Percentiles rank a stretch among this genome's conserved stretches.
These are phyloP conservation scores for Anthonomus grandis DNA, from an alignment of 1,140 invertebrate species.

Conservation along the genomic window DNA sequence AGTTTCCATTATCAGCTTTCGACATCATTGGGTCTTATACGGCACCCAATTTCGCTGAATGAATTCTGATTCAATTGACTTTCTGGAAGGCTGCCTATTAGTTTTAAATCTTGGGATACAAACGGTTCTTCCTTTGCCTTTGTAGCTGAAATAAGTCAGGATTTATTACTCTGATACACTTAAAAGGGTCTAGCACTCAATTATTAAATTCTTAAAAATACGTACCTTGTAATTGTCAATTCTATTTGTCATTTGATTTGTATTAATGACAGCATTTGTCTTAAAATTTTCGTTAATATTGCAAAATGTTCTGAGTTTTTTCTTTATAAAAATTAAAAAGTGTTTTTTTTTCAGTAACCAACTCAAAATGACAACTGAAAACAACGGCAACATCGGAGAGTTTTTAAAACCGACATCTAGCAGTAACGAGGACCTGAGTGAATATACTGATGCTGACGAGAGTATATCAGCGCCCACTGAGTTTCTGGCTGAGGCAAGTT, in stretches of 20 bases:
- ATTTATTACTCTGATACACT: too few relatives aligned
- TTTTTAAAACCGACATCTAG: constrained; percentile 44
- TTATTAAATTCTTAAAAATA: too few relatives aligned
- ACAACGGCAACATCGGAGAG: constrained; percentile 45
- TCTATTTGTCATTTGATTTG: too few relatives aligned
- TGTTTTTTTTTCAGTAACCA: constrained; percentile 1
- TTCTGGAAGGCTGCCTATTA: not conserved
- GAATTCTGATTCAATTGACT: constrained; percentile 8
- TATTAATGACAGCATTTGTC: not conserved
- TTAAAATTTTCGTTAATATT: not conserved
- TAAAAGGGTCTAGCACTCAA: too few relatives aligned
- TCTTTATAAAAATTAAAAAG: not conserved
- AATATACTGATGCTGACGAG: constrained; percentile 69
- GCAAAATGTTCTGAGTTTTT: not conserved
- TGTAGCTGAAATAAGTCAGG: too few relatives aligned
- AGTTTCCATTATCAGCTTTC: constrained; percentile 8
- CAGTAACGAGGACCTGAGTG: constrained; percentile 54
- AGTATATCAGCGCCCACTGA: constrained; percentile 65
- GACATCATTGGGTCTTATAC: constrained; percentile 2
- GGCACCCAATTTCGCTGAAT: constrained; percentile 1
- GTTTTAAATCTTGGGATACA: constrained; percentile 4
- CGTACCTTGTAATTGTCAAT: too few relatives aligned
- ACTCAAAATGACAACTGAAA: constrained; percentile 40
- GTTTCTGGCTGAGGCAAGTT: constrained; percentile 66
- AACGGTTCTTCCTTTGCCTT: not conserved